Evolutionary conservation across 1,140 invertebrate species (phyloP).

Genomic region (Saccostrea glomerata): DNA sequence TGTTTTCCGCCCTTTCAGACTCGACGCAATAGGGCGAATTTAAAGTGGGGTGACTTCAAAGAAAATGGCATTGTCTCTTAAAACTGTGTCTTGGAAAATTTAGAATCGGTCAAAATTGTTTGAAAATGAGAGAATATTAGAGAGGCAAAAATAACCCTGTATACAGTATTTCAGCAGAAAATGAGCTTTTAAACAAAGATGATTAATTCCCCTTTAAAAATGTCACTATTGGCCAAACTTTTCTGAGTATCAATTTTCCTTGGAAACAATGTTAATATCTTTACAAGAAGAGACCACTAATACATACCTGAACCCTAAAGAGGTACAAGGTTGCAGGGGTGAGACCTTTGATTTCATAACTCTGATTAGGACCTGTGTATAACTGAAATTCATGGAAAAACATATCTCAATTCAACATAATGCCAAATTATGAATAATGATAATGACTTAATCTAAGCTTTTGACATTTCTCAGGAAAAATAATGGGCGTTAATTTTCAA

Average conservation of each 20-base stretch:
- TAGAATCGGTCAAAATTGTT: too few relatives aligned
- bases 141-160: background rate
- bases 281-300: background rate
- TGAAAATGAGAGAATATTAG: too few relatives aligned
- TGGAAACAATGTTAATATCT: too few relatives aligned
- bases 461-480: constrained; percentile 21
- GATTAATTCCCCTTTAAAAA: too few relatives aligned
- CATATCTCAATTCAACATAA: background rate
- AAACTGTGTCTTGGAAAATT: too few relatives aligned
- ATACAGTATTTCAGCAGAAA: background rate
- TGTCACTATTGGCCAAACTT: too few relatives aligned
- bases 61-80: too few relatives aligned
- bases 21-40: too few relatives aligned
- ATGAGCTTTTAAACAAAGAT: background rate
- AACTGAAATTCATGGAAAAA: constrained; percentile 72
- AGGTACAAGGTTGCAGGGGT: constrained; percentile 89
- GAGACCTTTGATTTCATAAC: constrained; percentile 86
- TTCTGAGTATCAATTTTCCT: too few relatives aligned
- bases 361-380: constrained; percentile 79
- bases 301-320: constrained; percentile 85
- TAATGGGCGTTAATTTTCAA: background rate
- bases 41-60: too few relatives aligned
- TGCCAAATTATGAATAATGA: background rate
- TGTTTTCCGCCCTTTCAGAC: too few relatives aligned
- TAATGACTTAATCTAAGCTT: too few relatives aligned